Base-by-base conservation (phyloP, 2,113 vertebrate species). In the Pogona vitticeps region DNA sequence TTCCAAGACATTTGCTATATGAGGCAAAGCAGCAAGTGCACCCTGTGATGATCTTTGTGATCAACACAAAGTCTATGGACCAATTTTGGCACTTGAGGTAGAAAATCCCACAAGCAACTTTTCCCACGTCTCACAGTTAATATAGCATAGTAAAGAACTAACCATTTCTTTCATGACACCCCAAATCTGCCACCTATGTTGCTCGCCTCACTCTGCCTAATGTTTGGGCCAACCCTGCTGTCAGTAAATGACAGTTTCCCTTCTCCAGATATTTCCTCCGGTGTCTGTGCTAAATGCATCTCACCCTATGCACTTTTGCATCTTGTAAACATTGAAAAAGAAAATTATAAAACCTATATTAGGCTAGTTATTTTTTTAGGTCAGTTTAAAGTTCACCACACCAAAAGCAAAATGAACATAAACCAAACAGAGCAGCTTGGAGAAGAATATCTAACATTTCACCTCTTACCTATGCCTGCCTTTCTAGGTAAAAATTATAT, bases 251-350 rank as follows among this genome's bases (percentile, higher is more conserved):
- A 83, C 56, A 2, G 17, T 36, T 72, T 21, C 58, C 65, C 76
- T 3, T 0, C 80, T 76, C 20, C 61, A 63, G 0, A 1, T 52
- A 4, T n/a, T 81, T 42, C 59, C 18, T 15, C 72, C n/a, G 0
- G 83, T 82, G 63, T 8, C 33, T 21, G 75, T 76, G 61, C 26
- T n/a, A 65, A 20, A 58, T 86, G 65, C 28, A 0, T 80, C 7
- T 76, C 52, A 2, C 0, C 23, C 12, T 75, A 1, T 2, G 0
- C 46, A 12, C 59, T 3, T 0, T 40, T 46, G 1, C 56, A 23
- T n/a, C 46, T 13, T 12, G 15, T 14, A 1, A 36, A 1, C 36
- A 76, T 42, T 31, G 33, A 72, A 42, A 90, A 75, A 0, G 0
- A 26, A 68, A 68, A 68, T 28, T 31, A 23, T 31, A 13, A 28